Evolutionary conservation across 2,888 invertebrate genomes (phyloP).

Genomic region (Melikaiella ostensackeni): DNA sequence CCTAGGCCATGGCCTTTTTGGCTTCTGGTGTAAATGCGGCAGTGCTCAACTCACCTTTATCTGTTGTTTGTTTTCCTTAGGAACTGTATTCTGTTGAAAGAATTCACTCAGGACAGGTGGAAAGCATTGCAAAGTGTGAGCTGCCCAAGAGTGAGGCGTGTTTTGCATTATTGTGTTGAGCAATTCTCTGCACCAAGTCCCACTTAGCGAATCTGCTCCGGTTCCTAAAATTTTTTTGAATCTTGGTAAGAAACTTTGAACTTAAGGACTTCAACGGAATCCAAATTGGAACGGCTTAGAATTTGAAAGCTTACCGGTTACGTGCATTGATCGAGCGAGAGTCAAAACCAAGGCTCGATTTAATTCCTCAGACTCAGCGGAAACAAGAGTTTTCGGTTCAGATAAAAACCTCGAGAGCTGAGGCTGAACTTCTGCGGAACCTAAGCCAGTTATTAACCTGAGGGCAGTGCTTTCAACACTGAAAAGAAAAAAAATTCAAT

Average conservation of each 20-base stretch:
- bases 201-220: constrained; percentile 80
- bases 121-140: constrained; percentile 92
- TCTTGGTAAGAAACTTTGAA: constrained; percentile 21
- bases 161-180: constrained; percentile 93
- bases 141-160: constrained; percentile 97
- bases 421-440: constrained; percentile 96
- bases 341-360: constrained; percentile 96
- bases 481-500: constrained; percentile 49
- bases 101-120: constrained; percentile 94
- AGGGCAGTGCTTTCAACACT: constrained; percentile 94
- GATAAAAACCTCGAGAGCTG: constrained; percentile 94
- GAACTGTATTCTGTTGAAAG: constrained; percentile 89
- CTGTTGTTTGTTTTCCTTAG: constrained; percentile 93
- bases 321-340: constrained; percentile 94
- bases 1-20: too few relatives aligned
- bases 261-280: neutral
- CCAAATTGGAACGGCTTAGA: too few relatives aligned
- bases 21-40: too few relatives aligned
- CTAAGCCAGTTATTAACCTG: constrained; percentile 91
- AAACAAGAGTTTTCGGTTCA: constrained; percentile 94
- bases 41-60: constrained; percentile 80
- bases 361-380: constrained; percentile 96
- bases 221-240: constrained; percentile 61
- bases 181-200: constrained; percentile 94
- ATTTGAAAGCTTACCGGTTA: constrained; percentile 83